A percentile compares a stretch with the other conserved stretches of the same genome.
Conservation (phyloP, 2,888 invertebrate species). For the Plagiodera versicolora region DNA sequence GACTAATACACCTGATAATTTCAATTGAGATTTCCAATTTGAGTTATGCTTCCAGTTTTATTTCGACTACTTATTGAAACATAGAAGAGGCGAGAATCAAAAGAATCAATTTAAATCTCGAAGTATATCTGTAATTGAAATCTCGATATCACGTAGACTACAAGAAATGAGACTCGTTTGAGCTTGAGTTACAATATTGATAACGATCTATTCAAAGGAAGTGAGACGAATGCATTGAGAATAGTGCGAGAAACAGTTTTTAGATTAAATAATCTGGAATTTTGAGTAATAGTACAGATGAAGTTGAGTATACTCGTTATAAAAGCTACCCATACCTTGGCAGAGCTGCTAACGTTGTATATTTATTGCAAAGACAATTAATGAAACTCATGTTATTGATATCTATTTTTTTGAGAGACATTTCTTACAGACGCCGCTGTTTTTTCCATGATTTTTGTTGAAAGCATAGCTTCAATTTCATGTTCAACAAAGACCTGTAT, state of each 20-base stretch:
- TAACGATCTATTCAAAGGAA: background rate
- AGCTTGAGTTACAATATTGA: background rate
- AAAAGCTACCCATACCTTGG: too few species aligned
- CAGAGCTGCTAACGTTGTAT: too few species aligned
- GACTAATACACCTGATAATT: conserved; percentile 14
- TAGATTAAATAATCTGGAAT: background rate
- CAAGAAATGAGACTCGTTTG: background rate
- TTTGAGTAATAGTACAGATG: too few species aligned
- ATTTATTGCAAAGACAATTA: too few species aligned
- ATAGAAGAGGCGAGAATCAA: conserved; percentile 21
- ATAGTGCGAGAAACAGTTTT: background rate
- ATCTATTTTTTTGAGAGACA: too few species aligned
- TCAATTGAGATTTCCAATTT: conserved; percentile 14
- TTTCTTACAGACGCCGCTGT: too few species aligned
- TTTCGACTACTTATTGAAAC: conserved; percentile 9
- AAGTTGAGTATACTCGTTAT: too few species aligned
- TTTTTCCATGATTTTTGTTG: too few species aligned
- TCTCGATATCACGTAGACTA: conserved; percentile 7
- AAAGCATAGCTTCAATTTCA: too few species aligned
- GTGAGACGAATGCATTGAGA: background rate
- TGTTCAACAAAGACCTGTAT: too few species aligned
- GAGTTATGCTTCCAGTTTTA: conserved; percentile 12
- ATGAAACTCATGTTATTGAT: too few species aligned
- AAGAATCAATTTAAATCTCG: conserved; percentile 24
- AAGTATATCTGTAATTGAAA: conserved; percentile 26